Conservation (phyloP, 2,797 vertebrate genomes). For the Schizothorax lantsangensis region DNA sequence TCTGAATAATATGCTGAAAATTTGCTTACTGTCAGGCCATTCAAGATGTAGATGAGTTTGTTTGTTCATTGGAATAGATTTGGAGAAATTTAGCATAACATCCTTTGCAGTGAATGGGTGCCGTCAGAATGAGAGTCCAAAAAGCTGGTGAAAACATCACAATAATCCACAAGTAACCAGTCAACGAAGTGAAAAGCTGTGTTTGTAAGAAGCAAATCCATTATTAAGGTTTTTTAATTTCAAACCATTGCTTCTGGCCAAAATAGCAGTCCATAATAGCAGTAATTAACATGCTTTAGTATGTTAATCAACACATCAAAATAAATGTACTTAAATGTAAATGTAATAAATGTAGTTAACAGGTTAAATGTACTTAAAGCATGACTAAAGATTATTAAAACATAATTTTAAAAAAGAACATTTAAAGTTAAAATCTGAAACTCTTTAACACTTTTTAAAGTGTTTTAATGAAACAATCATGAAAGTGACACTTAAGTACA, state of each 20-base stretch:
- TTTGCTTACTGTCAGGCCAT: background rate
- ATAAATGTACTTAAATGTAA: background rate
- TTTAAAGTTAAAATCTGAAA: too few relatives aligned
- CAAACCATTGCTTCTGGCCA: background rate
- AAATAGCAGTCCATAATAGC: background rate
- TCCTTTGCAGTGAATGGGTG: background rate
- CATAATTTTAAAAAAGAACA: background rate
- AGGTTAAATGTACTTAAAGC: too few relatives aligned
- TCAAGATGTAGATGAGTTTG: background rate
- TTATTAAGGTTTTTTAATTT: background rate
- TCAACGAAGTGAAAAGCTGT: background rate
- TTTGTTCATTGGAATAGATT: background rate
- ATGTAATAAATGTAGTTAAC: too few relatives aligned
- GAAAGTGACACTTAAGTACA: background rate
- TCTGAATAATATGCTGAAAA: background rate
- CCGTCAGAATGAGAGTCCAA: background rate
- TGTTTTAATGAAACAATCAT: background rate
- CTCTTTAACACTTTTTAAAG: background rate
- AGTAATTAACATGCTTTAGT: background rate
- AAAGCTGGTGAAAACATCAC: background rate
- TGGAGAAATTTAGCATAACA: background rate
- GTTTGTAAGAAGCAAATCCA: background rate
- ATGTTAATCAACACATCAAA: background rate
- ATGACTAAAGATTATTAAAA: background rate
- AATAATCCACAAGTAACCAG: background rate